Percentiles rank a stretch among this genome's conserved stretches.
Conservation (phyloP, 2,888 invertebrate genomes). For the Lithophane ornitopus region DNA sequence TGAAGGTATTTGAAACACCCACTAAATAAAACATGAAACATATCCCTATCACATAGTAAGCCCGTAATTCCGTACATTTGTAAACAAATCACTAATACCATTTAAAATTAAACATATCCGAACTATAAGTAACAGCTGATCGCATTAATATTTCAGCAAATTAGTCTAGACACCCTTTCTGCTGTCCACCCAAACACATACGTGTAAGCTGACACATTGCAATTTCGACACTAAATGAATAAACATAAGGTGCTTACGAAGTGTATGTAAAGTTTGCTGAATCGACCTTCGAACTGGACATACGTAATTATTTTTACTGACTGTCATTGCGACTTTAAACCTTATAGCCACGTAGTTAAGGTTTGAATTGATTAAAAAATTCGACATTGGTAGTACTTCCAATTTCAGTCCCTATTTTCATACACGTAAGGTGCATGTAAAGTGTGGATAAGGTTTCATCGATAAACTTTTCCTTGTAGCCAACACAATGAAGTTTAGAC, state of each 20-base stretch:
- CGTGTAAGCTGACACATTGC: not conserved
- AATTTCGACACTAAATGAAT: not conserved
- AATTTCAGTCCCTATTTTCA: constrained; percentile 43
- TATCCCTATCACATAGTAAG: not conserved
- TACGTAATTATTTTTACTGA: constrained; percentile 21
- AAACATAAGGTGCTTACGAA: not conserved
- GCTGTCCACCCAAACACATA: constrained; percentile 10
- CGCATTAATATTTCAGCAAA: constrained; percentile 48
- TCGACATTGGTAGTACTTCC: not conserved
- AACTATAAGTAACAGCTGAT: constrained; percentile 50
- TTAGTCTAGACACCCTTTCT: constrained; percentile 52
- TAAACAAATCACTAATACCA: constrained; percentile 32
- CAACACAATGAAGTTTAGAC: constrained; percentile 14
- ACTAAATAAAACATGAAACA: constrained; percentile 3
- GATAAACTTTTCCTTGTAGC: constrained; percentile 20
- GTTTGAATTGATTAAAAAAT: not conserved
- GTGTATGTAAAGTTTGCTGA: constrained; percentile 24
- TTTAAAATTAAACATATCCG: constrained; percentile 41
- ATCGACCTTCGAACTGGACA: constrained; percentile 33
- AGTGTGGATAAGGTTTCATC: constrained; percentile 28
- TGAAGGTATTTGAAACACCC: not conserved
- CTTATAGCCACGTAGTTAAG: not conserved
- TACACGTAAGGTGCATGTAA: constrained; percentile 31
- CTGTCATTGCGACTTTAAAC: constrained; percentile 14
- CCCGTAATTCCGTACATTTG: not conserved